phyloP scores from a whole-genome alignment of 2,888 invertebrate genomes.

The Drosophila histrio region DNA sequence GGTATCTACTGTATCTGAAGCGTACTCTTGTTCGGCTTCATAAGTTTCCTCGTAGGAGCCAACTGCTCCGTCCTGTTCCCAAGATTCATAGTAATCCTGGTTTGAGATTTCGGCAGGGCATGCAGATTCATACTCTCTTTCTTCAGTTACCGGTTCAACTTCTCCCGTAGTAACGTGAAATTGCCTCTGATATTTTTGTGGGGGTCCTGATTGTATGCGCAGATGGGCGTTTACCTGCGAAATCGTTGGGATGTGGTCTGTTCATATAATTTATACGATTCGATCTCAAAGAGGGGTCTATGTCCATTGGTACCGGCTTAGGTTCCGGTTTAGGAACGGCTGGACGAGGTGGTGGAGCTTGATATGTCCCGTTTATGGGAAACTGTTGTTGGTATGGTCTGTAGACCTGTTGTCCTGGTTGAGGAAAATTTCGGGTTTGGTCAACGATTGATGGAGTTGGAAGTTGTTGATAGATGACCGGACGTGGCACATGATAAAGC shows the following conservation, averaged over 20 bases:
- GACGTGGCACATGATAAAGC: no score
- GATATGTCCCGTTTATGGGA: background rate
- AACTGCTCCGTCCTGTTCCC: background rate
- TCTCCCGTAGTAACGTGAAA: background rate
- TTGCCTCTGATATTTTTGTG: background rate
- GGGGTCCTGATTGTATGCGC: background rate
- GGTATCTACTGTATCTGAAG: background rate
- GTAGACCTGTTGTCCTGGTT: background rate
- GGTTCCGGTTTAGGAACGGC: background rate
- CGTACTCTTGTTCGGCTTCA: background rate
- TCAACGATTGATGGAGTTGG: no score
- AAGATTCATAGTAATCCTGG: background rate
- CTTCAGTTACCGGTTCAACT: background rate
- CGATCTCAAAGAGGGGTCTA: background rate
- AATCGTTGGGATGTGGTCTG: background rate
- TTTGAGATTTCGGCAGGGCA: no score
- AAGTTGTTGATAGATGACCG: no score
- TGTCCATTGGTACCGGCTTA: conserved; percentile 1
- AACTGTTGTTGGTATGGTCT: background rate
- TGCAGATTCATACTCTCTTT: no score
- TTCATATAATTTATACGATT: conserved; percentile 4
- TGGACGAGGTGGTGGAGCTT: background rate
- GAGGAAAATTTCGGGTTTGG: no score
- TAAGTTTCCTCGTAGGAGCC: no score
- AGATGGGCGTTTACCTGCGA: background rate